phyloP scores from a whole-genome alignment of 2,113 vertebrate genomes.

The Xenopus borealis region DNA sequence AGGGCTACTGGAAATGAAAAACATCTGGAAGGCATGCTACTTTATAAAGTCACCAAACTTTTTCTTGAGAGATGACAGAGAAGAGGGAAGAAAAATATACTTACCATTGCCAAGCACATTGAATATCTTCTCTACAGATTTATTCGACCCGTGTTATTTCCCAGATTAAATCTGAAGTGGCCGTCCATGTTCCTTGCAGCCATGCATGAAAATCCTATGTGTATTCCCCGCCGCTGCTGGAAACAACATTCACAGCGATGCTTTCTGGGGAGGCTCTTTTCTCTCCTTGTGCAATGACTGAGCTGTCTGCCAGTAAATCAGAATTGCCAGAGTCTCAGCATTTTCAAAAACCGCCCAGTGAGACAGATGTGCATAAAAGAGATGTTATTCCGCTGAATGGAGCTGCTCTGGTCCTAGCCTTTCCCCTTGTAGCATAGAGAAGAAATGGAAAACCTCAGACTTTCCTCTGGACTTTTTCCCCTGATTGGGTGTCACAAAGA shows the following conservation, averaged over 20 bases:
- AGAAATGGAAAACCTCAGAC: conserved; percentile 67
- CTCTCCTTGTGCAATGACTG: conserved; percentile 52
- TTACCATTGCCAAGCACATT: conserved; percentile 62
- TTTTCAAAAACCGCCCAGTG: conserved; percentile 66
- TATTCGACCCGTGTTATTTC: conserved; percentile 36
- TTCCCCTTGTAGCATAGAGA: conserved; percentile 65
- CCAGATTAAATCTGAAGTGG: conserved; percentile 5
- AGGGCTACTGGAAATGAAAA: conserved; percentile 34
- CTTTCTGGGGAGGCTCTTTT: conserved; percentile 49
- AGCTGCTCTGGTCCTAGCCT: conserved; percentile 58
- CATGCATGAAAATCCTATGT: conserved; percentile 13
- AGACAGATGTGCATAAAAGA: conserved; percentile 66
- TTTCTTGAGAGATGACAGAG: not conserved
- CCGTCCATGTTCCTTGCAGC: conserved; percentile 29
- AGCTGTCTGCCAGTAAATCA: conserved; percentile 66
- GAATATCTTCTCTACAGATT: conserved; percentile 57
- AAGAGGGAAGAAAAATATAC: conserved; percentile 49
- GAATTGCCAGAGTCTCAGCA: conserved; percentile 66
- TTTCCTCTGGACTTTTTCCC: conserved; percentile 58
- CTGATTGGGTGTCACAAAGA: conserved; percentile 53
- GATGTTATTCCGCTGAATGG: conserved; percentile 67
- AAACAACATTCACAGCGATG: conserved; percentile 53
- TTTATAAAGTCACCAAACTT: conserved; percentile 32
- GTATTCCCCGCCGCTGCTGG: conserved; percentile 46
- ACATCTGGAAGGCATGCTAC: conserved; percentile 26